Conservation (phyloP, 2,113 vertebrate genomes). For the Colossoma macropomum region DNA sequence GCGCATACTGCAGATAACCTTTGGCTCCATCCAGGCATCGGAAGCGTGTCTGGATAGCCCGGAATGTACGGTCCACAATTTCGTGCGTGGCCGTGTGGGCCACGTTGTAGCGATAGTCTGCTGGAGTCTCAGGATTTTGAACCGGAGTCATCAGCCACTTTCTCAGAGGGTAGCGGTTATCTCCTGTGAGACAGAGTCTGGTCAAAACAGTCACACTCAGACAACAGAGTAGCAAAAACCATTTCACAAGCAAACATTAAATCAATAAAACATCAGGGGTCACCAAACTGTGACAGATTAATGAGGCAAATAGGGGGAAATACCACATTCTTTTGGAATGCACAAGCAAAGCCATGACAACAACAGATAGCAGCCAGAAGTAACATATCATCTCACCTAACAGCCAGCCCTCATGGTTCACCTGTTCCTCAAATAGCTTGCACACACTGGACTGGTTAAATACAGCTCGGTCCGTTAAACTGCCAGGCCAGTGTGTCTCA, state of each 20-base stretch:
- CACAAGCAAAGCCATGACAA: background rate
- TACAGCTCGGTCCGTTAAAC: conserved; percentile 80
- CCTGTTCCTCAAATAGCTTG: conserved; percentile 79
- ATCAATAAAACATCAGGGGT: background rate
- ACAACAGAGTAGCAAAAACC: background rate
- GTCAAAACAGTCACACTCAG: background rate
- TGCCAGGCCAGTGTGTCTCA: conserved; percentile 91
- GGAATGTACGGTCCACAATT: conserved; percentile 87
- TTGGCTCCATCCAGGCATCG: conserved; percentile 92
- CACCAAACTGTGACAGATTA: conserved; percentile 18
- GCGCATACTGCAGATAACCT: conserved; percentile 93
- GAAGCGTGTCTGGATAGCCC: conserved; percentile 88
- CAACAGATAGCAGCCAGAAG: background rate
- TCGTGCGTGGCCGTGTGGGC: conserved; percentile 88
- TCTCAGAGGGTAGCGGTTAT: conserved; percentile 83
- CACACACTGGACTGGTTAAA: conserved; percentile 84
- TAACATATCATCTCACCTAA: conserved; percentile 81
- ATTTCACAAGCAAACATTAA: conserved; percentile 13
- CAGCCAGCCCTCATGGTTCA: conserved; percentile 86
- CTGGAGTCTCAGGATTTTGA: conserved; percentile 82
- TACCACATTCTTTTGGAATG: conserved; percentile 9
- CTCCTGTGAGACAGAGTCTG: conserved; percentile 73
- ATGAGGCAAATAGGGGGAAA: background rate
- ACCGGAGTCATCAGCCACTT: conserved; percentile 95
- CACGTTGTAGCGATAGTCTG: conserved; percentile 89